Conservation (phyloP, 2,113 vertebrate genomes). For the Aegithalos caudatus region DNA sequence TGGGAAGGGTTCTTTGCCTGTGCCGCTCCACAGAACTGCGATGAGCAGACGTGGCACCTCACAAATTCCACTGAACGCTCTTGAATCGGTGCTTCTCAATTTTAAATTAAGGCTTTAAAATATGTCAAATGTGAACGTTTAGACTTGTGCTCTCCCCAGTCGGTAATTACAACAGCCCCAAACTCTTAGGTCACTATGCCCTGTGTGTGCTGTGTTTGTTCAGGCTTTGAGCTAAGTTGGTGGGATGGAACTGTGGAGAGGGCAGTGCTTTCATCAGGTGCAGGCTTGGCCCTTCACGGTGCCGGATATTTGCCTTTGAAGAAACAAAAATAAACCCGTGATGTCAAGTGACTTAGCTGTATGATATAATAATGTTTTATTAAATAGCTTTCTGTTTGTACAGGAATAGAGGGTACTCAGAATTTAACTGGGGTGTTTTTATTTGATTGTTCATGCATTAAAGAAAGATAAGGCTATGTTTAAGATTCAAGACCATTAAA, state of each 20-base stretch:
- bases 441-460: not conserved
- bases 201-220: not conserved
- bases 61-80: not conserved
- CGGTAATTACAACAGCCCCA: not conserved
- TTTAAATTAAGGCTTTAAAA: not conserved
- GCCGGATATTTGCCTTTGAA: not conserved
- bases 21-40: not conserved
- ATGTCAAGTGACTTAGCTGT: not conserved
- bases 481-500: not conserved
- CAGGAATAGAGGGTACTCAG: not conserved
- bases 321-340: not conserved
- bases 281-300: not conserved
- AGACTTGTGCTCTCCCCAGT: not conserved
- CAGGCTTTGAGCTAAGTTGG: not conserved
- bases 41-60: rapidly evolving
- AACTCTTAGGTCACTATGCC: not conserved
- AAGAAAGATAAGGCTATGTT: not conserved
- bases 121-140: not conserved
- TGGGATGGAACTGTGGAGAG: not conserved
- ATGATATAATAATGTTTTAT: not conserved
- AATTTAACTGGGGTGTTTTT: not conserved
- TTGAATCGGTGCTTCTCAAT: not conserved
- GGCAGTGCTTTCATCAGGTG: not conserved
- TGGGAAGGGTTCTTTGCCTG: not conserved
- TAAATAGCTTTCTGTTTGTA: not conserved